A percentile compares a stretch with the other conserved stretches of the same genome.
Conservation (phyloP, 1,140 invertebrate genomes). For the Lepidurus couesii region DNA sequence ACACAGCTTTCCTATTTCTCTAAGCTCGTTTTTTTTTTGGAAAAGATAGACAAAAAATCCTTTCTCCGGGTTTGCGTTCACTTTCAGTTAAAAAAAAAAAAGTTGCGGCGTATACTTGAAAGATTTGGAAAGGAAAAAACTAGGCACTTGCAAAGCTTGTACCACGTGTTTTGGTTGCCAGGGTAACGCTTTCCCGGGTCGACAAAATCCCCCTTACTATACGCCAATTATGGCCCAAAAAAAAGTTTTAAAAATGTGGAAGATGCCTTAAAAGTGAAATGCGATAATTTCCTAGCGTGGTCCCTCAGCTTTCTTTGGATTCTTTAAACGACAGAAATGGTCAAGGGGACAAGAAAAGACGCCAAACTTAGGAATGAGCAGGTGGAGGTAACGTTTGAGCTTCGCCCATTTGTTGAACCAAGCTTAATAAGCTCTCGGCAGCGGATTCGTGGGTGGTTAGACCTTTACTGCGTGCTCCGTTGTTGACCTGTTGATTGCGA, state of each 20-base stretch:
- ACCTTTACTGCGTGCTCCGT: conserved; percentile 5
- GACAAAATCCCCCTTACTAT: too few relatives aligned
- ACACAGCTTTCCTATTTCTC: not conserved
- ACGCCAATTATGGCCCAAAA: too few relatives aligned
- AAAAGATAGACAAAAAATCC: not conserved
- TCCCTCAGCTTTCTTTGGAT: not conserved
- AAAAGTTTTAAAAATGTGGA: too few relatives aligned
- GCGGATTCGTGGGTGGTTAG: conserved; percentile 27
- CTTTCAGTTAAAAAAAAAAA: not conserved
- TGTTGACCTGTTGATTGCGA: conserved; percentile 15
- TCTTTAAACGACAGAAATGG: not conserved
- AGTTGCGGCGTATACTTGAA: not conserved
- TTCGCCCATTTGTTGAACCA: conserved; percentile 37
- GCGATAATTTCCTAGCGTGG: not conserved
- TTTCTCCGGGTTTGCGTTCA: not conserved
- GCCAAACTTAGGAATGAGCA: conserved; percentile 5
- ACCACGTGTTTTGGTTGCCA: not conserved
- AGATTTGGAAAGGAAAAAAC: not conserved
- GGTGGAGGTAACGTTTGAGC: not conserved
- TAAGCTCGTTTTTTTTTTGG: not conserved
- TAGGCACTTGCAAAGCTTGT: not conserved
- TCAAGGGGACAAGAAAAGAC: not conserved
- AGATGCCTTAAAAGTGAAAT: not conserved
- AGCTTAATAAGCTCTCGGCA: conserved; percentile 35
- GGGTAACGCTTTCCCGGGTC: not conserved